A percentile compares a stretch with the other conserved stretches of the same genome.
These are phyloP conservation scores for Drosophila bipectinata DNA, from an alignment of 1,140 invertebrate genomes.

Conservation along the genomic window DNA sequence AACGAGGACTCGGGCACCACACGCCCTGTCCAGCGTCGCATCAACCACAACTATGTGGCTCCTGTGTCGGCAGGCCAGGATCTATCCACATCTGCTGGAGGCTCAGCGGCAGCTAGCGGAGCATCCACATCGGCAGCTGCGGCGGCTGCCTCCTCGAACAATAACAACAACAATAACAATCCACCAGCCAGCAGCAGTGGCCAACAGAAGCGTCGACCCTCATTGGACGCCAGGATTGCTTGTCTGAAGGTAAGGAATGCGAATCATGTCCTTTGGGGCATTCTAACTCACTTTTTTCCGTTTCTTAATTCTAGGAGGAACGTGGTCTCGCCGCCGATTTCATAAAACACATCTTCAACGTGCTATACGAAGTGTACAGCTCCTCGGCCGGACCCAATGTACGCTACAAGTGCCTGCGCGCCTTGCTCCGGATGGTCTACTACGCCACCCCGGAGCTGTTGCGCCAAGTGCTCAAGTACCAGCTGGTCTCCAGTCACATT, in stretches of 20 bases:
- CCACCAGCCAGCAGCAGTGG: slow-evolving; percentile 17
- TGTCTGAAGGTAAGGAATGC: slow-evolving; percentile 83
- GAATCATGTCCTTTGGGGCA: too few species aligned
- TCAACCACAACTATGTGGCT: slow-evolving; percentile 82
- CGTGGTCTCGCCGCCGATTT: slow-evolving; percentile 90
- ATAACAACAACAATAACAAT: slow-evolving; percentile 47
- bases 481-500: slow-evolving; percentile 98
- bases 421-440: slow-evolving; percentile 97
- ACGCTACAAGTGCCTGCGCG: slow-evolving; percentile 97
- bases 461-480: slow-evolving; percentile 94
- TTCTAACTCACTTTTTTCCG: too few species aligned
- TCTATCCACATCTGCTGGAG: slow-evolving; percentile 43
- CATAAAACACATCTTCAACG: slow-evolving; percentile 94
- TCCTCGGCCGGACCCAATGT: slow-evolving; percentile 98
- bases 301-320: slow-evolving; percentile 83
- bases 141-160: slow-evolving; percentile 35
- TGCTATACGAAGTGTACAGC: slow-evolving; percentile 98
- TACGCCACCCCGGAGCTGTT: slow-evolving; percentile 94
- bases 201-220: slow-evolving; percentile 66
- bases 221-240: slow-evolving; percentile 87
- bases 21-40: slow-evolving; percentile 92
- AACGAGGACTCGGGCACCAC: slow-evolving; percentile 98
- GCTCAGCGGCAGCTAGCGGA: slow-evolving; percentile 26
- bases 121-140: slow-evolving; percentile 46
- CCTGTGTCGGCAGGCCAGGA: slow-evolving; percentile 65